Base-by-base conservation (phyloP, 2,113 vertebrate species). In the Polypterus senegalus region DNA sequence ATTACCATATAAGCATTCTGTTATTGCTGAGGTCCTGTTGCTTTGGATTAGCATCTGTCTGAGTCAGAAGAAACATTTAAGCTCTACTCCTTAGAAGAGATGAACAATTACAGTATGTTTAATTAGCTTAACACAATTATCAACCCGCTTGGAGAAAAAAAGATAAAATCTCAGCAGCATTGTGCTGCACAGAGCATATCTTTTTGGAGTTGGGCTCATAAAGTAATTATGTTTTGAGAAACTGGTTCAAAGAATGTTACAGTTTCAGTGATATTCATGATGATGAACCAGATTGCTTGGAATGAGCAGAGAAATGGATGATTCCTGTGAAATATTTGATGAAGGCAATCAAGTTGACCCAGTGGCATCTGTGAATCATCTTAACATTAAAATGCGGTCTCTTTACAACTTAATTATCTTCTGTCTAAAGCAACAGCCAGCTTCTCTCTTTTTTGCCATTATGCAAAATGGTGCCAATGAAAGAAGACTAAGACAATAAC, bases 151-250 rank as follows among this genome's bases (percentile, higher is more conserved):
- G 5, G 54, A 55, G 9, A 11, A 27, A 55, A 11, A 55, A 55
- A 27, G 9, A 55, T 10, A 10, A 55, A 76, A 81, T 76, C 80
- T 75, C 71, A 74, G 76, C 74, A 74, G 74, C 73, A 73, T 70
- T 72, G 70, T 57, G 67, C 74, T 75, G 72, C 66, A 59, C 63
- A 69, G 69, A 45, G 54, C 61, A 47, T 63, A 61, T 71, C 46
- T 11, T 53, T 9, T 70, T 68, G 56, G 53, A 58, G 59, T 27
- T 27, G 27, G 9, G 65, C 64, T 51, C 63, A 70, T 64, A 8
- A 63, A 63, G 67, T 72, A 69, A 72, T 67, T 70, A 65, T 64
- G 61, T 59, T 57, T 61, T 52, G 69, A 49, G 63, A 57, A 44
- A 57, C 9, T 59, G 54, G 60, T 54, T 66, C 66, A 27, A 44